Evolutionary conservation across 2,113 vertebrate genomes (phyloP).

Genomic region (Triplophysa tibetana): DNA sequence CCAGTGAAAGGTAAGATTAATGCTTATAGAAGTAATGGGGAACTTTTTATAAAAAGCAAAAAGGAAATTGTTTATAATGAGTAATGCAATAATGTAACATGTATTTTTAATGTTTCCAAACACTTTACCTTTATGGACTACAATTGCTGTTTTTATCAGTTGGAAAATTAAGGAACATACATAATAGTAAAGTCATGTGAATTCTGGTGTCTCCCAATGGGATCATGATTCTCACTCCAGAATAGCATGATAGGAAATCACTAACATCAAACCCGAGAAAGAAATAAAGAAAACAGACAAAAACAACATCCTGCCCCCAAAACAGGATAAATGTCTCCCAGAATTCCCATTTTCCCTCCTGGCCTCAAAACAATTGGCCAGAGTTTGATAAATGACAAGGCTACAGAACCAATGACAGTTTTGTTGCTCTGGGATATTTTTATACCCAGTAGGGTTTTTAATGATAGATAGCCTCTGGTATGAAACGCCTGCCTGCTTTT

Average conservation of each 20-base stretch:
- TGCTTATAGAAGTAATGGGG: no score
- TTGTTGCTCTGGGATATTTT: slow-evolving; percentile 50
- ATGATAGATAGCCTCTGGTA: slow-evolving; percentile 42
- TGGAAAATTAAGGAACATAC: no score
- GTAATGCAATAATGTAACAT: no score
- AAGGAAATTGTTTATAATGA: no score
- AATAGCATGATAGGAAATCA: slow-evolving; percentile 34
- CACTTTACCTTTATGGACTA: no score
- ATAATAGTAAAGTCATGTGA: not conserved
- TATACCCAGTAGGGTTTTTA: slow-evolving; percentile 45
- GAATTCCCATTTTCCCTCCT: slow-evolving; percentile 28
- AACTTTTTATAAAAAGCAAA: no score
- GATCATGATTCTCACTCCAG: slow-evolving; percentile 14
- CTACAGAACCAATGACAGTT: slow-evolving; percentile 46
- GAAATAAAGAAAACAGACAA: slow-evolving; percentile 22
- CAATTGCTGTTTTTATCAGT: no score
- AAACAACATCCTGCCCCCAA: slow-evolving; percentile 42
- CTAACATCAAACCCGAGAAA: slow-evolving; percentile 21
- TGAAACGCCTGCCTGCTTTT: slow-evolving; percentile 17
- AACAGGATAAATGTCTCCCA: slow-evolving; percentile 49
- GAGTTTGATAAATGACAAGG: slow-evolving; percentile 25
- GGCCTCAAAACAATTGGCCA: slow-evolving; percentile 41
- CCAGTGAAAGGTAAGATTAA: no score
- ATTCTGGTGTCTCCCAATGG: not conserved
- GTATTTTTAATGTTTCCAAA: no score